These are phyloP conservation scores for Scaptomyza flava DNA, from an alignment of 2,888 invertebrate genomes.

Conservation along the genomic window DNA sequence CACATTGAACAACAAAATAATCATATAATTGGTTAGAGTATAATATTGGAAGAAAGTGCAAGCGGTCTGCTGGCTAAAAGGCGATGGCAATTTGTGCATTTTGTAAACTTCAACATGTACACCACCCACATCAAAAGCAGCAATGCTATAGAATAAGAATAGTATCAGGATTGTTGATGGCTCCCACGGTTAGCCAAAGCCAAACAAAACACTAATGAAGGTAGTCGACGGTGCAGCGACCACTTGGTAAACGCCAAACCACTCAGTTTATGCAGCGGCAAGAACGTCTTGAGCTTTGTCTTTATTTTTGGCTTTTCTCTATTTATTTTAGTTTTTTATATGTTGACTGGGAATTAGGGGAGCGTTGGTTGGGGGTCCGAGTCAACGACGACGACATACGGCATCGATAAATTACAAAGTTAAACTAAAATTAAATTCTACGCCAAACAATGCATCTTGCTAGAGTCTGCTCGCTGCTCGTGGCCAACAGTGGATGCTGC, in stretches of 20 bases:
- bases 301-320: constrained; percentile 23
- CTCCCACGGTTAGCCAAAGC: constrained; percentile 66
- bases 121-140: constrained; percentile 38
- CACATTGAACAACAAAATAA: not conserved
- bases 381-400: constrained; percentile 70
- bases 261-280: constrained; percentile 37
- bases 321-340: constrained; percentile 9
- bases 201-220: constrained; percentile 80
- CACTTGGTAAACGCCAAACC: constrained; percentile 43
- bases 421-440: constrained; percentile 81
- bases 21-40: not conserved
- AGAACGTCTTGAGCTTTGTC: constrained; percentile 50
- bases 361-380: not conserved
- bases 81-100: constrained; percentile 46
- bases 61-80: constrained; percentile 25
- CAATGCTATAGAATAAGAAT: not conserved
- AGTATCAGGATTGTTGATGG: constrained; percentile 11
- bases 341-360: not conserved
- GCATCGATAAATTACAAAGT: constrained; percentile 80
- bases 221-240: constrained; percentile 60
- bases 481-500: constrained; percentile 13
- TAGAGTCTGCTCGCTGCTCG: constrained; percentile 23
- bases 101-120: constrained; percentile 58
- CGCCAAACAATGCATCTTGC: constrained; percentile 80
- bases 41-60: constrained; percentile 8